Evolutionary conservation across 2,113 vertebrate genomes (phyloP).

Genomic region (Brienomyrus longianalis): DNA sequence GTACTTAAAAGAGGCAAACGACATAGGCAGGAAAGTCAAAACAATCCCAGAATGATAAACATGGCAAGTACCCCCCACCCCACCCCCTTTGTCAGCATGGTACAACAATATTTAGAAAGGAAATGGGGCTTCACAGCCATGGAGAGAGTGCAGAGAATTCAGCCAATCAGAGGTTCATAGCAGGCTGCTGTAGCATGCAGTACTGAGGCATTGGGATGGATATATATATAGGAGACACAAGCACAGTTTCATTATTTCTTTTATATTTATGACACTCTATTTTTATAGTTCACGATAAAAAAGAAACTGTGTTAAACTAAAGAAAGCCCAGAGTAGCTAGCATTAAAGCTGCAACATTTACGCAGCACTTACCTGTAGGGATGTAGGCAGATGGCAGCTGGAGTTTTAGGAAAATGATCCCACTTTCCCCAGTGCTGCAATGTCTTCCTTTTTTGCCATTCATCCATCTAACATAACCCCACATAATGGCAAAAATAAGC

Average conservation of each 20-base stretch:
- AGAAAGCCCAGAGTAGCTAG: not conserved
- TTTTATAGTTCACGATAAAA: not conserved
- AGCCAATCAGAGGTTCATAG: not conserved
- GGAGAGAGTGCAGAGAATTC: not conserved
- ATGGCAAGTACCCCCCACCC: not conserved
- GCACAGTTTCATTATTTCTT: not conserved
- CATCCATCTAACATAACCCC: not conserved
- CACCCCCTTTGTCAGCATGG: not conserved
- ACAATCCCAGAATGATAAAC: not conserved
- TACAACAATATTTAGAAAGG: not conserved
- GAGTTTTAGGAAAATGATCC: not conserved
- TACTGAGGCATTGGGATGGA: not conserved
- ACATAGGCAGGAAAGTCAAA: not conserved
- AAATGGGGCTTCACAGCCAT: not conserved
- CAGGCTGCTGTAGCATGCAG: not conserved
- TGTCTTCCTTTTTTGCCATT: not conserved
- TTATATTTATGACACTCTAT: not conserved
- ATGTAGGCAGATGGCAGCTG: not conserved
- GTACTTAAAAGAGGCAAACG: not conserved
- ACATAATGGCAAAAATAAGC: not conserved
- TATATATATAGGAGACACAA: not conserved
- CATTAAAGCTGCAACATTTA: not conserved
- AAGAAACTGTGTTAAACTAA: not conserved
- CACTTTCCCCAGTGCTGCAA: not conserved
- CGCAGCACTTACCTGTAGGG: not conserved